Percentiles rank a stretch among this genome's conserved stretches.
Evolutionary conservation across 1,140 invertebrate species (phyloP).

Genomic region (Drosophila jambulina): DNA sequence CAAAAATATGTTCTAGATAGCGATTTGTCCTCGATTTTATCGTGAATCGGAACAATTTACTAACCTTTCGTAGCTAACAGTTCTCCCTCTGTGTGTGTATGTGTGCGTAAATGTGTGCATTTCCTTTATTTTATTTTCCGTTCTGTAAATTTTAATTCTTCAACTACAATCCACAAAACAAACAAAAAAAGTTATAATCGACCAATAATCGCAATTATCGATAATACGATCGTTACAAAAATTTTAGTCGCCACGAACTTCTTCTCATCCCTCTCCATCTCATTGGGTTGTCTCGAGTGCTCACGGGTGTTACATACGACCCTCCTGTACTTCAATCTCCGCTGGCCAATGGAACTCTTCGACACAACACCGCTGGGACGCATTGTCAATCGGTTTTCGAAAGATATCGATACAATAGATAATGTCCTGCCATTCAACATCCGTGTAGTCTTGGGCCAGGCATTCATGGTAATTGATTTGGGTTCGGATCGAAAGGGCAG

Average conservation of each 20-base stretch:
- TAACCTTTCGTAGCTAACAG: conserved; percentile 24
- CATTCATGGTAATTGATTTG: conserved; percentile 79
- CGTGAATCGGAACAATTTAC: conserved; percentile 6
- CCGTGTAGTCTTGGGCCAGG: conserved; percentile 79
- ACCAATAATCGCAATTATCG: conserved; percentile 16
- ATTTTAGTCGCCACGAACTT: conserved; percentile 83
- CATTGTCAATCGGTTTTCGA: conserved; percentile 91
- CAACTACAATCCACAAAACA: not conserved
- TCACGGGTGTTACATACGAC: conserved; percentile 86
- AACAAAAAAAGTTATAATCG: not conserved
- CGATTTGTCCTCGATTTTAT: conserved; percentile 8
- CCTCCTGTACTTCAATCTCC: conserved; percentile 88
- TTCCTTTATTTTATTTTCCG: conserved; percentile 9
- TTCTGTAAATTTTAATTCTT: conserved; percentile 15
- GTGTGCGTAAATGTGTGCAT: conserved; percentile 31
- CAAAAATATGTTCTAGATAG: not conserved
- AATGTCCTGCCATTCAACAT: conserved; percentile 85
- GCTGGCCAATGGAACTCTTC: conserved; percentile 91
- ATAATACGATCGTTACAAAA: not conserved
- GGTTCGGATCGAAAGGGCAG: not conserved
- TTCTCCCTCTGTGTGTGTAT: conserved; percentile 36
- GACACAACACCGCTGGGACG: conserved; percentile 91
- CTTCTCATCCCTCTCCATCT: conserved; percentile 79
- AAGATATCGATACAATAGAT: conserved; percentile 91
- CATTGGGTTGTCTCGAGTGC: conserved; percentile 83